Conservation (phyloP, 2,888 invertebrate species). For the Gortyna flavago region DNA sequence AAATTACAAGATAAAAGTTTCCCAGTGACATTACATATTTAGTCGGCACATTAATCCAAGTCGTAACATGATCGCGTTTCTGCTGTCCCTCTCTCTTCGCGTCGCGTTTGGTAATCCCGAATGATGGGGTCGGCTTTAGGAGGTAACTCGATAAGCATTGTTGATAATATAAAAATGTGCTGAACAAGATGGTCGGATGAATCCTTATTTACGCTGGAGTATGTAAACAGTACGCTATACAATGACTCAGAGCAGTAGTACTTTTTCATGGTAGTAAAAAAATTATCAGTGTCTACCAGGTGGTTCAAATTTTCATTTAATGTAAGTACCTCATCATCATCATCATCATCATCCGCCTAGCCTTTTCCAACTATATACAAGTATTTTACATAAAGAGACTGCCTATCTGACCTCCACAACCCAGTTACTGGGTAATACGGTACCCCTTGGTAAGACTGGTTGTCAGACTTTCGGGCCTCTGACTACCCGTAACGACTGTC, state of each 20-base stretch:
- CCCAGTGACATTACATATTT: constrained; percentile 48
- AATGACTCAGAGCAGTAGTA: not conserved
- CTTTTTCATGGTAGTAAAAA: not conserved
- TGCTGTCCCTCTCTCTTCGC: constrained; percentile 33
- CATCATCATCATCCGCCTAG: no score
- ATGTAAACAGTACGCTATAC: not conserved
- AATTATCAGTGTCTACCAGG: not conserved
- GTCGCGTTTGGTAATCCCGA: constrained; percentile 43
- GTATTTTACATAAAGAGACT: no score
- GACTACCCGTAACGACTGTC: no score
- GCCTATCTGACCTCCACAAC: no score
- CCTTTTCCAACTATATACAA: no score
- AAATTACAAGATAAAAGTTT: constrained; percentile 48
- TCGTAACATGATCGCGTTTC: constrained; percentile 51
- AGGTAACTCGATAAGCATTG: constrained; percentile 31
- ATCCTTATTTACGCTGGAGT: constrained; percentile 19
- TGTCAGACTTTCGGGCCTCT: no score
- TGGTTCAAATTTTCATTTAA: not conserved
- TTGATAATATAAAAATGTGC: constrained; percentile 45
- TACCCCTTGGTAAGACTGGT: no score
- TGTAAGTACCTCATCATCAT: no score
- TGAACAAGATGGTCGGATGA: constrained; percentile 8
- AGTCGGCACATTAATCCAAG: constrained; percentile 49
- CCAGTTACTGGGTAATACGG: no score
- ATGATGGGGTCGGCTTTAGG: constrained; percentile 40